Base-by-base conservation (phyloP, 2,888 invertebrate species). In the Drosophila neutralis region DNA sequence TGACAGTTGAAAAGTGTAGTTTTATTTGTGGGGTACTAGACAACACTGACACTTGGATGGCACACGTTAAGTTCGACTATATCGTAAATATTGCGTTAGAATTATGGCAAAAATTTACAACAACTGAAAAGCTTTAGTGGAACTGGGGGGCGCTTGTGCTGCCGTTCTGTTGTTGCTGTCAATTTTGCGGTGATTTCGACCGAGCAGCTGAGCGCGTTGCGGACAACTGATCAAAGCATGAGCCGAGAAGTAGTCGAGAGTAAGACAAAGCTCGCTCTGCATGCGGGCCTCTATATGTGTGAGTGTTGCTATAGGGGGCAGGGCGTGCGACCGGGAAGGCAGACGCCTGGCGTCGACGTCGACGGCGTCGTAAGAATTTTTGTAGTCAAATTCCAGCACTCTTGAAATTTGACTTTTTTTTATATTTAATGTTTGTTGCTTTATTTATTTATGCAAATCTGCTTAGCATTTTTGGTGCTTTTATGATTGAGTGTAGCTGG, bases 81-180 rank as follows among this genome's bases (percentile, higher is more conserved):
- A 48, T n/a, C 24, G 53, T 66, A 21, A 62, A 60, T 75, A 42
- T 68, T 65, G 62, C 29, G 60, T 63, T 77, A 61, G 76, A 74
- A 65, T 81, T 66, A 66, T 75, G 77, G 89, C 89, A 85, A 85
- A 85, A 85, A 85, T 85, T 89, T 85, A 85, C 85, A 89, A 75
- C 84, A 85, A 85, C 70, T 77, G 51, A 8, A 52, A 67, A 70
- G 66, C 73, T 80, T 65, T 76, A 18, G 15, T 35, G 21, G 8
- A 21, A 24, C 45, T 15, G 15, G 45, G n/a, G 11, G n/a, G 33
- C 61, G 53, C 61, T 72, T 40, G 75, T 75, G 49, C 56, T 64
- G 56, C 40, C 53, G 40, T 69, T 57, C 54, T 31, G 69, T 80
- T 89, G 78, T 80, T 89, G 85, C 73, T 89, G 89, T 89, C 88